phyloP scores from a whole-genome alignment of 2,797 vertebrate species.

The Rhyacichthys aspro region DNA sequence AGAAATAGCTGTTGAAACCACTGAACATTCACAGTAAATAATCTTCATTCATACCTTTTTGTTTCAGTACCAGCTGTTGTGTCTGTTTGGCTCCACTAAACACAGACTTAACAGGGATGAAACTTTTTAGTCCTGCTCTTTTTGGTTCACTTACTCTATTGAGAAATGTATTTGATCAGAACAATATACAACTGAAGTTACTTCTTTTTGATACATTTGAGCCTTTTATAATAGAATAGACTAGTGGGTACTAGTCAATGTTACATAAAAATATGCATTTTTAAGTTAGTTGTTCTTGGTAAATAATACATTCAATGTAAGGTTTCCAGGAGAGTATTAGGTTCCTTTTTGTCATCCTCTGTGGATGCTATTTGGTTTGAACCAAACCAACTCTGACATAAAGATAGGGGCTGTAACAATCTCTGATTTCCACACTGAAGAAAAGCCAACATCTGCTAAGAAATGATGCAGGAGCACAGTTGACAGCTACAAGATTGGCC shows the following conservation, averaged over 20 bases:
- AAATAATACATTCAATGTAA: constrained; percentile 9
- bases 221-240: no score
- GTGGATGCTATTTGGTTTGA: constrained; percentile 21
- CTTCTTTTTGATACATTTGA: no score
- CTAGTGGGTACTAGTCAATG: not conserved
- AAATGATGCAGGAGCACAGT: constrained; percentile 36
- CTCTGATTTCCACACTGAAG: constrained; percentile 40
- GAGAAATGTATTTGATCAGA: no score
- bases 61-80: constrained; percentile 30
- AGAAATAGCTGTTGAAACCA: constrained; percentile 12
- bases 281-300: constrained; percentile 10
- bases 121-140: constrained; percentile 2
- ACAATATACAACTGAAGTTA: no score
- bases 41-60: constrained; percentile 38
- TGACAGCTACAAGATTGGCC: constrained; percentile 47
- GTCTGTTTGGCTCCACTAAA: constrained; percentile 18
- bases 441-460: constrained; percentile 43
- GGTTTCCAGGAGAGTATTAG: constrained; percentile 7
- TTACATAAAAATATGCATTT: constrained; percentile 11
- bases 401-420: constrained; percentile 34
- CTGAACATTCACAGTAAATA: constrained; percentile 37
- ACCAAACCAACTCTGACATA: constrained; percentile 40
- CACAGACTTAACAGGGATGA: not conserved
- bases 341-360: constrained; percentile 8
- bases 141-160: no score